These are phyloP conservation scores for Agonum fuliginosum DNA, from an alignment of 2,888 invertebrate genomes.

Conservation along the genomic window DNA sequence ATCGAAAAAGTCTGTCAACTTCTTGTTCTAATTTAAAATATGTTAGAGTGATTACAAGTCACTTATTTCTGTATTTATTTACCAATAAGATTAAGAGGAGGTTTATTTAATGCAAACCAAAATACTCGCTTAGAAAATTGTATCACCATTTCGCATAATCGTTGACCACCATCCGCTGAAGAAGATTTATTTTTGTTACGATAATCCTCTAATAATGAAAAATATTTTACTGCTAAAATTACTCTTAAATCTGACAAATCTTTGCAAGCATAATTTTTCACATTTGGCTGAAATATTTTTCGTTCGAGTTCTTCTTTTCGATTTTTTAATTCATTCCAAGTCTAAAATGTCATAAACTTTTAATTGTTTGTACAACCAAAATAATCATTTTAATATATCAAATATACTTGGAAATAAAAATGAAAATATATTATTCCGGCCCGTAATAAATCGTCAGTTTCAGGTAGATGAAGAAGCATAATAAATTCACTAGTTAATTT, in stretches of 20 bases:
- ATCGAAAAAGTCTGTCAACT: slow-evolving; percentile 77
- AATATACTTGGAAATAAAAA: slow-evolving; percentile 77
- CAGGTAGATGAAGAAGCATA: slow-evolving; percentile 75
- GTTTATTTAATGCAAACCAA: slow-evolving; percentile 79
- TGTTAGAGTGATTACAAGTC: background rate
- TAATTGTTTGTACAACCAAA: background rate
- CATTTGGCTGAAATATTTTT: slow-evolving; percentile 75
- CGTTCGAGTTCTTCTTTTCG: slow-evolving; percentile 74
- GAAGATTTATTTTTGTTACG: slow-evolving; percentile 77
- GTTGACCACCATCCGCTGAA: slow-evolving; percentile 76
- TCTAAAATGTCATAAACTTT: slow-evolving; percentile 71
- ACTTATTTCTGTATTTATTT: slow-evolving; percentile 55
- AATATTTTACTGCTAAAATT: slow-evolving; percentile 74
- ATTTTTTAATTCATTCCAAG: slow-evolving; percentile 75
- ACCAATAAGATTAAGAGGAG: slow-evolving; percentile 78
- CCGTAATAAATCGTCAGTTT: slow-evolving; percentile 79
- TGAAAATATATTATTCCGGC: slow-evolving; percentile 79
- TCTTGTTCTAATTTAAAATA: slow-evolving; percentile 74
- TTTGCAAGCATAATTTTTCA: slow-evolving; percentile 74
- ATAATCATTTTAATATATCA: background rate
- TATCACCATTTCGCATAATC: slow-evolving; percentile 77
- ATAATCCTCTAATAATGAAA: slow-evolving; percentile 76
- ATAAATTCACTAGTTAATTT: too few relatives aligned
- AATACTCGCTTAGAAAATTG: slow-evolving; percentile 78
- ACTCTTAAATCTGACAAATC: slow-evolving; percentile 77